Evolutionary conservation across 2,797 vertebrate genomes (phyloP), one percentile per base, ranked within the genome.

Genomic region (Fringilla coelebs): DNA sequence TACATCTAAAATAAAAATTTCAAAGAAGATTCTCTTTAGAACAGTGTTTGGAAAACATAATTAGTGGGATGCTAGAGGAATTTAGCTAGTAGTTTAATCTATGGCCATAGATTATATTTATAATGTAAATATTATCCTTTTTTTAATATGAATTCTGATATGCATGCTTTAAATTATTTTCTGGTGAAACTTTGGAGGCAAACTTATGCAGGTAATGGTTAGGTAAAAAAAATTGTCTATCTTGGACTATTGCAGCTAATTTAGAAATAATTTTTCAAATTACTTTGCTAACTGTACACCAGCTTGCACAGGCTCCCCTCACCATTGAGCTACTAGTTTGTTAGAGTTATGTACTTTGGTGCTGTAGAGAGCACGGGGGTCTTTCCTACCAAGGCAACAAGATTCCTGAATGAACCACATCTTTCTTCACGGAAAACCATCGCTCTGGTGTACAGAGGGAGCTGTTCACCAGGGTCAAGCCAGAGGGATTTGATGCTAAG

Each of bases 261-360:
- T 75, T 36, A 55, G 29, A 32, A 79, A 17, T 32, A 19, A 2
- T 25, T 85, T 81, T 92, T 87, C 34, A 29, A 24, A 9, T 31
- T 1, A 36, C 15, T 31, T 89, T 5, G 6, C 8, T 12, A 26
- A 21, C 17, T 60, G 18, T 49, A 8, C 29, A 34, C 6, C 15
- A 54, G 9, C 1, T 34, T 8, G 4, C 13, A 11, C 18, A 21
- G 28, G 9, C 36, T 80, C 4, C 9, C 18, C 40, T 49, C 0
- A 0, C 46, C 43, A 10, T 0, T 1, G 4, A 34, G 41, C 43
- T 3, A 0, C 7, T 45, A 11, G 17, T 77, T 43, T 68, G 41
- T 57, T 52, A 26, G 16, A 51, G n/a, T 25, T 34, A 7, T 2
- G 13, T 29, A 3, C 20, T 25, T 32, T 13, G 26, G 22, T 1